Conservation (phyloP, 2,797 vertebrate species). For the Enoplosus armatus region DNA sequence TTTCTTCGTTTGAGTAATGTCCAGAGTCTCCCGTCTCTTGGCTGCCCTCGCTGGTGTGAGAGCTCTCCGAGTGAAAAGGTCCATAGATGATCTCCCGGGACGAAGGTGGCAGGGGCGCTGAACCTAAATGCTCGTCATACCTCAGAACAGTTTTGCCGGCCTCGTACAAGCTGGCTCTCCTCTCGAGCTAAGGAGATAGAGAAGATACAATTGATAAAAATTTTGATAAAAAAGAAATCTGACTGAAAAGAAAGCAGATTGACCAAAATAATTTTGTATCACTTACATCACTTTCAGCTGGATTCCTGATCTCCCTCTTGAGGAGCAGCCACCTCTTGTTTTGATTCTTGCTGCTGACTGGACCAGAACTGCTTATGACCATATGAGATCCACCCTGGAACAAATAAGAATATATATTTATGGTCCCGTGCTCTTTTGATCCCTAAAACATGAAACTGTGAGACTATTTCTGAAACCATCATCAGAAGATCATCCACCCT, state of each 20-base stretch:
- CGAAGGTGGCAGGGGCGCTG: conserved; percentile 74
- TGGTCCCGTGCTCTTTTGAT: not conserved
- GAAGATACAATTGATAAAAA: not conserved
- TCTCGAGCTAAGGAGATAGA: conserved; percentile 77
- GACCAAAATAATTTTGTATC: not conserved
- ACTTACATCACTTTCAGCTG: conserved; percentile 87
- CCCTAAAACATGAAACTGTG: not conserved
- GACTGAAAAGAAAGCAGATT: not conserved
- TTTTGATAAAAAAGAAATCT: not conserved
- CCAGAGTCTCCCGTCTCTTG: conserved; percentile 94
- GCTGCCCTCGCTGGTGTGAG: conserved; percentile 91
- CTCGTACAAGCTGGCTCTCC: conserved; percentile 86
- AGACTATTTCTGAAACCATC: not conserved
- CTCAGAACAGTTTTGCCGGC: conserved; percentile 84
- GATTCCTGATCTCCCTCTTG: conserved; percentile 66
- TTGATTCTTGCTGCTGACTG: conserved; percentile 79
- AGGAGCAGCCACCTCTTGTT: conserved; percentile 86
- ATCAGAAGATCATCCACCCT: not conserved
- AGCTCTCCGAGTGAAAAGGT: conserved; percentile 85
- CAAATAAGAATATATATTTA: conserved; percentile 11
- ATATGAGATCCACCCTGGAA: conserved; percentile 89
- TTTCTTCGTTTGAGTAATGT: conserved; percentile 91
- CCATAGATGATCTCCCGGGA: conserved; percentile 82
- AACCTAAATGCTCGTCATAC: conserved; percentile 76
- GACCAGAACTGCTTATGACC: conserved; percentile 86